Conservation (phyloP, 1,140 invertebrate species). For the Plectus sambesii region DNA sequence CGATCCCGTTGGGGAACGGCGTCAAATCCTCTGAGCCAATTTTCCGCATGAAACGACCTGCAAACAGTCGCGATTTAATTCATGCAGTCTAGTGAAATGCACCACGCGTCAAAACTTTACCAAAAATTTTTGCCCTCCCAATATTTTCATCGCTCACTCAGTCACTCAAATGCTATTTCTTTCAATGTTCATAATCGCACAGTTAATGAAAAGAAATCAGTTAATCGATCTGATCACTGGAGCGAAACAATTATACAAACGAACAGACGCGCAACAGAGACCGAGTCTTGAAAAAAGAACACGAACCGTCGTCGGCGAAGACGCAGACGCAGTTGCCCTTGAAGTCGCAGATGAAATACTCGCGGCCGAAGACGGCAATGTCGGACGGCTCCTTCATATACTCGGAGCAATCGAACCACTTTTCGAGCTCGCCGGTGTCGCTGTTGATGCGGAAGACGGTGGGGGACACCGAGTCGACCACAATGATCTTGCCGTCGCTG, state of each 20-base stretch:
- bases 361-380: constrained; percentile 75
- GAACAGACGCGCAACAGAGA: too few relatives aligned
- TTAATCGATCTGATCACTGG: too few relatives aligned
- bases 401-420: constrained; percentile 91
- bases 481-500: constrained; percentile 64
- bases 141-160: too few relatives aligned
- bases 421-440: constrained; percentile 65
- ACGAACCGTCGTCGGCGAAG: constrained; percentile 73
- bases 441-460: constrained; percentile 88
- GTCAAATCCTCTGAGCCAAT: constrained; percentile 88
- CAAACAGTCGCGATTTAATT: background rate
- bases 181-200: too few relatives aligned
- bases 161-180: too few relatives aligned
- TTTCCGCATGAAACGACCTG: constrained; percentile 61
- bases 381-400: constrained; percentile 93
- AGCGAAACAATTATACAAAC: too few relatives aligned
- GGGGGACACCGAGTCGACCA: constrained; percentile 89
- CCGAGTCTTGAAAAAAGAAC: constrained; percentile 2
- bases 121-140: too few relatives aligned
- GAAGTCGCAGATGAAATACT: constrained; percentile 94
- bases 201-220: too few relatives aligned
- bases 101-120: too few relatives aligned
- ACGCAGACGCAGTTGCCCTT: constrained; percentile 94
- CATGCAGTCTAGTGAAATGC: too few relatives aligned
- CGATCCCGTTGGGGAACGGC: constrained; percentile 92